A percentile compares a stretch with the other conserved stretches of the same genome.
Evolutionary conservation across 37 sponge, comb jelly and placozoan species (phyloP).

Genomic region (Hexactinellida sp.): DNA sequence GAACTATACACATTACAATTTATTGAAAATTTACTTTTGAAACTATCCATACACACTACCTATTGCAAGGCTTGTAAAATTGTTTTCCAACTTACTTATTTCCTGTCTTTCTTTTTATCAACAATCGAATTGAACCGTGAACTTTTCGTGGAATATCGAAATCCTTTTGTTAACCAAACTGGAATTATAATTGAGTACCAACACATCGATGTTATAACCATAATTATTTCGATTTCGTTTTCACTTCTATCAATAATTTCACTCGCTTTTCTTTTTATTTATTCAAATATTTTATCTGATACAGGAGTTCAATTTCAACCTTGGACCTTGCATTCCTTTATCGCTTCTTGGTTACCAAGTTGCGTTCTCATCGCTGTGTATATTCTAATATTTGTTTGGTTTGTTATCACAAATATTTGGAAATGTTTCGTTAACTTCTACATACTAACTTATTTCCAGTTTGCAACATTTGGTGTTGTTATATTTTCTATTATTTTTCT

Average conservation of each 20-base stretch:
- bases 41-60: neutral
- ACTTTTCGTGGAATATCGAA: neutral
- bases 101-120: neutral
- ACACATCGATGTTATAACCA: neutral
- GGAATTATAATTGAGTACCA: neutral
- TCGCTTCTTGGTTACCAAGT: neutral
- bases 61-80: neutral
- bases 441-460: neutral
- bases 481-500: neutral
- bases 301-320: neutral
- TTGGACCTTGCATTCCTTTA: neutral
- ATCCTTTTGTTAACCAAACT: neutral
- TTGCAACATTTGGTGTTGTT: neutral
- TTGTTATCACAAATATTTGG: neutral
- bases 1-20: neutral
- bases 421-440: neutral
- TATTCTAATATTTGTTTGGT: neutral
- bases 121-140: neutral
- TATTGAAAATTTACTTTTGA: neutral
- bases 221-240: neutral
- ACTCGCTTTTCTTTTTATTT: neutral
- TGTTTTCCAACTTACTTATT: neutral
- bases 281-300: neutral
- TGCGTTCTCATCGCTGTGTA: neutral
- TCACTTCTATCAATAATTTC: neutral